Percentiles rank a stretch among this genome's conserved stretches.
Evolutionary conservation across 1,140 invertebrate species (phyloP).

Genomic region (Patella vulgata): DNA sequence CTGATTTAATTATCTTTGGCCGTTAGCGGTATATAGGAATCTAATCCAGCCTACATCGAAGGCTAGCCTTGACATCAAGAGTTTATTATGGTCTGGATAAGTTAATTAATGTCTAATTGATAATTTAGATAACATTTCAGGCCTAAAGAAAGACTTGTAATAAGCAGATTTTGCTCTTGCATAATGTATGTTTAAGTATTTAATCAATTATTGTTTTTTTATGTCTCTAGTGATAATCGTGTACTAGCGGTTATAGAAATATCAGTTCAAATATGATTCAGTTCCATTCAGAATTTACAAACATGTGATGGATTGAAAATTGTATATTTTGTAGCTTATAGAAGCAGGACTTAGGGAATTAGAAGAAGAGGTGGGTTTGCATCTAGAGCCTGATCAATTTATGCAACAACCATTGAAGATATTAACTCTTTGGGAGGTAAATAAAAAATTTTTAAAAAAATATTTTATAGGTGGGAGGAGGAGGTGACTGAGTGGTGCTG

Average conservation of each 20-base stretch:
- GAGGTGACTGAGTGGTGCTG: not conserved
- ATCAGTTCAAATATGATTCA: not conserved
- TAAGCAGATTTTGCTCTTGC: too few relatives aligned
- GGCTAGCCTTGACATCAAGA: too few relatives aligned
- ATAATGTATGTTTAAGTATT: not conserved
- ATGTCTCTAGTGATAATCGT: not conserved
- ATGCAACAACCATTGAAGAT: constrained; percentile 30
- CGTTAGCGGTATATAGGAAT: too few relatives aligned
- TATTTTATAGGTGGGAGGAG: too few relatives aligned
- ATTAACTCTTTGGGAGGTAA: constrained; percentile 61
- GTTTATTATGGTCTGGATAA: too few relatives aligned
- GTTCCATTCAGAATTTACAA: not conserved
- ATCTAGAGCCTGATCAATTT: constrained; percentile 36
- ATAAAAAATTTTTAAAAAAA: too few relatives aligned
- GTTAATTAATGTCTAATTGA: too few relatives aligned
- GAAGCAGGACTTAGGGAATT: constrained; percentile 60
- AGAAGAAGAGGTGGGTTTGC: constrained; percentile 60
- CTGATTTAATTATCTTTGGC: too few relatives aligned
- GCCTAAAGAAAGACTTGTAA: too few relatives aligned
- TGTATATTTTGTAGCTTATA: constrained; percentile 33
- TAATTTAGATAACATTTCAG: too few relatives aligned
- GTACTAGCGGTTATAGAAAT: not conserved
- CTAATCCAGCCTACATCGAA: too few relatives aligned
- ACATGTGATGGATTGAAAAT: not conserved
- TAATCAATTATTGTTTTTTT: not conserved